Conservation (phyloP, 2,113 vertebrate species). For the Petrocephalus microphthalmus region DNA sequence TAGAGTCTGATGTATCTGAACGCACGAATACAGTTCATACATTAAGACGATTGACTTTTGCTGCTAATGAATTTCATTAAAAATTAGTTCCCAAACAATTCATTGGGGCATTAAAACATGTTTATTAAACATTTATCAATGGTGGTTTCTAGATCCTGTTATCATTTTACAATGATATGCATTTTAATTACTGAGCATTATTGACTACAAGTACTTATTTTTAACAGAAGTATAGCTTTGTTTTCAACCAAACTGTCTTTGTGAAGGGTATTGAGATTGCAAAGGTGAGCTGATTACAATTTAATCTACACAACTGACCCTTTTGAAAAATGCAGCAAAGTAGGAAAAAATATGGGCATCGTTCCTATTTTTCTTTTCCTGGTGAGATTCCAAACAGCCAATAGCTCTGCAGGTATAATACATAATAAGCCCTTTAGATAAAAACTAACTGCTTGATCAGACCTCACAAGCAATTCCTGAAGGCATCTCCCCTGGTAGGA, state of each 20-base stretch:
- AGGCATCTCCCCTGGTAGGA: background rate
- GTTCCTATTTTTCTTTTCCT: background rate
- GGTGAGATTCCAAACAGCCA: background rate
- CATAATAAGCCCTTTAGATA: slow-evolving; percentile 14
- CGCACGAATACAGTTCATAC: background rate
- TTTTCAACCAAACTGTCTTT: background rate
- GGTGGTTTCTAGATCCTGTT: background rate
- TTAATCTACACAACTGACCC: background rate
- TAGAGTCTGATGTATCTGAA: background rate
- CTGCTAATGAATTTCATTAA: background rate
- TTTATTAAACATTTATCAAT: background rate
- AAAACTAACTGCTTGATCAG: background rate
- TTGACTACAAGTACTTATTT: background rate
- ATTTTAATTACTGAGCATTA: background rate
- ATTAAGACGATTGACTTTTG: background rate
- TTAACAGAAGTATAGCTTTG: background rate
- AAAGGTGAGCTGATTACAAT: background rate
- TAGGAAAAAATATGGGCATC: background rate
- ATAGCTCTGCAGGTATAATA: background rate
- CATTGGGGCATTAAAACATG: background rate
- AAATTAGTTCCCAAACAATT: background rate
- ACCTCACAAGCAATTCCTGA: background rate
- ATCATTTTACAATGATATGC: background rate
- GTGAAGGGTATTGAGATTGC: background rate
- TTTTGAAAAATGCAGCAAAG: slow-evolving; percentile 1